Evolutionary conservation across 2,797 vertebrate genomes (phyloP).

Genomic region (Danio tinwini): DNA sequence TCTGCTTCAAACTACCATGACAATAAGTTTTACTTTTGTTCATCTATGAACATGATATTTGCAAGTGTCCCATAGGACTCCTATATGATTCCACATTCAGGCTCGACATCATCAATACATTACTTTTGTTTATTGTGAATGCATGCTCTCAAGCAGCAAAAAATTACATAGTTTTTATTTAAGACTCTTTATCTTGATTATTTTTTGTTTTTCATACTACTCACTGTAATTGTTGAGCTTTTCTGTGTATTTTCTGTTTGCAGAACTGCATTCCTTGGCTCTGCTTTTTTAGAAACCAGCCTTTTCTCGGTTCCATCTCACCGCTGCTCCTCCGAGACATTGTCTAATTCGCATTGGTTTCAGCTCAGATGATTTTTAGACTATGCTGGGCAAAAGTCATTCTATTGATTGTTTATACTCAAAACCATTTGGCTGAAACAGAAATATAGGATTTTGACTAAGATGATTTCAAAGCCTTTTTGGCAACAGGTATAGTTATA

Average conservation of each 20-base stretch:
- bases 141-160: too few species aligned
- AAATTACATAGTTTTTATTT: too few species aligned
- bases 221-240: neutral
- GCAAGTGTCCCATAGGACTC: too few species aligned
- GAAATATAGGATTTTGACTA: neutral
- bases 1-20: too few species aligned
- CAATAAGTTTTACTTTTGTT: too few species aligned
- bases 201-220: neutral
- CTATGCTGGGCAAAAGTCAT: conserved; percentile 3
- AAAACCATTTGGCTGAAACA: neutral
- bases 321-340: neutral
- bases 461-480: neutral
- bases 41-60: too few species aligned
- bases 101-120: too few species aligned
- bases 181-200: neutral
- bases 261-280: neutral
- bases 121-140: too few species aligned
- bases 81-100: too few species aligned
- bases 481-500: neutral
- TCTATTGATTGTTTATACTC: conserved; percentile 2
- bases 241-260: neutral
- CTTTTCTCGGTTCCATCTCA: neutral
- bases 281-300: neutral
- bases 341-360: neutral
- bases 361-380: conserved; percentile 13